Base-by-base conservation (phyloP, 2,888 invertebrate genomes). In the Masnerella sp. region DNA sequence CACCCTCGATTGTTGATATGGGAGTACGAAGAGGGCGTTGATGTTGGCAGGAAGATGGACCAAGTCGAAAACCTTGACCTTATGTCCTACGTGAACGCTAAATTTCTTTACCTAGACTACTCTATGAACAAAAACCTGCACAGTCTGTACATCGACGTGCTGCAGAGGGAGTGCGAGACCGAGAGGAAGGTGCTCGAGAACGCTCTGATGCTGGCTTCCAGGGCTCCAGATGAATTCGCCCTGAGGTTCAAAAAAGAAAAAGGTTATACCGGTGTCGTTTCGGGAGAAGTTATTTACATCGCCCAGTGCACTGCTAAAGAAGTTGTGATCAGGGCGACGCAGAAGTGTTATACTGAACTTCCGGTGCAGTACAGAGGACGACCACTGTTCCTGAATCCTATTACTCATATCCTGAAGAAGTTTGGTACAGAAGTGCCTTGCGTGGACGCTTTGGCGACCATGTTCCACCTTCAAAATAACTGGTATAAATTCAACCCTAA, bases 201-300 rank as follows among this genome's bases (percentile, higher is more conserved):
- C n/a, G n/a, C n/a, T n/a, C n/a, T n/a, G n/a, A n/a, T n/a, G n/a
- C n/a, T n/a, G n/a, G n/a, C n/a, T n/a, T n/a, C n/a, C n/a, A n/a
- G n/a, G n/a, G n/a, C n/a, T n/a, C n/a, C n/a, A n/a, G n/a, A n/a
- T n/a, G n/a, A n/a, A 15, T 75, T 83, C 5, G 81, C 80, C 0
- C 54, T 40, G 12, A 15, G 38, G 1, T 12, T 82, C 0, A 80
- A 79, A 61, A 75, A 80, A 7, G 30, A 65, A 32, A 70, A 72
- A 1, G 82, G 81, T 0, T 77, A 78, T 34, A 77, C 80, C 30
- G 80, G 79, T 1, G 15, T 75, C 7, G 62, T 78, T 0, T 65
- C 76, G 14, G 83, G 81, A 17, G 81, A 82, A 54, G 81, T 77
- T 0, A 47, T 82, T 0, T 79, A 81, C 43, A 71, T 83, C 0